Evolutionary conservation across 2,888 invertebrate genomes (phyloP).

Genomic region (Schizaphis graminum): DNA sequence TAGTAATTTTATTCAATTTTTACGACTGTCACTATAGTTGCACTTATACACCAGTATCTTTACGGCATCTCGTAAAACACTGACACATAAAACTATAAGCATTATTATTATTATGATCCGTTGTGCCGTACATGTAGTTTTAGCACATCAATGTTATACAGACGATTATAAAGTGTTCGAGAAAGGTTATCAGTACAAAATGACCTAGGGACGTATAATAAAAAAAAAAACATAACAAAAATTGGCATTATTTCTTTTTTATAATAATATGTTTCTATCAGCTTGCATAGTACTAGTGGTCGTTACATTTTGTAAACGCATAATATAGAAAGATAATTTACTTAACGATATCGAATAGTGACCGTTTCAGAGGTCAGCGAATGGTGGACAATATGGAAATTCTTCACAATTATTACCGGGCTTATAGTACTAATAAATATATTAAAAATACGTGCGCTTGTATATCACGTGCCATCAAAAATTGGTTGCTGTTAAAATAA

Average conservation of each 20-base stretch:
- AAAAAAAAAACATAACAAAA: conserved; percentile 4
- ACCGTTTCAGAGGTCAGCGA: background rate
- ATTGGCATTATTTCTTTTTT: background rate
- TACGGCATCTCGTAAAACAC: conserved; percentile 36
- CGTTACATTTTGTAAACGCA: background rate
- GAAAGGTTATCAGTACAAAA: conserved; percentile 18
- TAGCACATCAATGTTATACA: background rate
- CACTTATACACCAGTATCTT: background rate
- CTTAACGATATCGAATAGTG: background rate
- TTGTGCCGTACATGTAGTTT: conserved; percentile 15
- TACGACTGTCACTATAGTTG: background rate
- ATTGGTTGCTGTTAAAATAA: background rate
- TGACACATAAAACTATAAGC: conserved; percentile 1
- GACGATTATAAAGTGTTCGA: conserved; percentile 29
- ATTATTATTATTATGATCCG: background rate
- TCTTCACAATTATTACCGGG: background rate
- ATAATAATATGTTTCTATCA: background rate
- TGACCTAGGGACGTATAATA: background rate
- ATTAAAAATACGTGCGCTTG: background rate
- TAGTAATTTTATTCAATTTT: background rate
- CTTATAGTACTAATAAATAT: background rate
- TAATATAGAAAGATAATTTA: background rate
- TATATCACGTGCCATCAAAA: background rate
- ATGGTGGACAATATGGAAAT: background rate
- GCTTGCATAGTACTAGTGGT: background rate